Base-by-base conservation (phyloP, 2,113 vertebrate genomes). In the Dolichotis patagonum region DNA sequence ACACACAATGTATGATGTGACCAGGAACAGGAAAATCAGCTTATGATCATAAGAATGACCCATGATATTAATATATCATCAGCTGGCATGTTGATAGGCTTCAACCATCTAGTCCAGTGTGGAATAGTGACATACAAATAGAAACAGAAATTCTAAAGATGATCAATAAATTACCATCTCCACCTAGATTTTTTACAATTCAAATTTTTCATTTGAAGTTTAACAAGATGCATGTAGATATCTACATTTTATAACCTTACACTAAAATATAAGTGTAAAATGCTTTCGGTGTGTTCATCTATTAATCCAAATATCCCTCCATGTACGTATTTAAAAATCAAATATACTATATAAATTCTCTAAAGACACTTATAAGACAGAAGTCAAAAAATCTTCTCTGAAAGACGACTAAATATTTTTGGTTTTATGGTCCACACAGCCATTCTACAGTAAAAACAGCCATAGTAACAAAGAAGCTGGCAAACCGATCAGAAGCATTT, bases 331-430 rank as follows among this genome's bases (percentile, higher is more conserved):
- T 85, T 20, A 82, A 58, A 82, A 82, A 84, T 52, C 22, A 89
- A 88, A 77, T 78, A 84, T 58, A 77, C 62, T 26, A 63, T 71
- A 3, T 83, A 83, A 62, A 46, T 84, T 83, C 26, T 84, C 10
- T 26, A 63, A 32, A 65, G 9, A 49, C 4, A 78, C 69, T 56
- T 83, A 19, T 43, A 96, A 46, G 67, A 77, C 16, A 92, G 12
- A 86, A n/a, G 16, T 43, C 63, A 60, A 28, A 22, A 80, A n/a
- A 54, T 24, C 90, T 43, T 67, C 6, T 32, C 28, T 85, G 24
- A 63, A 86, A 96, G 77, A 88, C 2, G 6, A n/a, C 30, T 89
- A 52, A 82, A 62, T 85, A 85, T 85, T 69, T 82, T 71, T 77
- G 67, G 2, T 14, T 73, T 93, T 93, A 46, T 5, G 12, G 9